Evolutionary conservation across 2,888 invertebrate genomes (phyloP), one percentile per base, ranked within the genome.

Genomic region (Melanophora roralis): DNA sequence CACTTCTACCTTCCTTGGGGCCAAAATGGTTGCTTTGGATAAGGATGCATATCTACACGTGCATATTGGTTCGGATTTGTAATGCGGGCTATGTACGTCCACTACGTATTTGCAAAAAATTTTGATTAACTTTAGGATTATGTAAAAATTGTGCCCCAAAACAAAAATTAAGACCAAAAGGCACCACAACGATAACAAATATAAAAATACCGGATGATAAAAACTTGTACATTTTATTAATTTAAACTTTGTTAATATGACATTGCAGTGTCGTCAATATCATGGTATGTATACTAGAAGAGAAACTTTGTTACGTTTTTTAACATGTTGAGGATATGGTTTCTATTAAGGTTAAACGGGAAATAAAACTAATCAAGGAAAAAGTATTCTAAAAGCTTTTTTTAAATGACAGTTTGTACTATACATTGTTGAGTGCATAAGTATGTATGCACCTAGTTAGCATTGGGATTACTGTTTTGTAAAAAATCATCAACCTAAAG

Each of bases 1-100:
- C 14, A 1, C 43, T 76, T 82, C 62, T 53, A 74, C 34, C 40
- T 43, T 67, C 87, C 86, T 27, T 81, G 81, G 1, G 86, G 83
- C 87, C 94, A 94, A 78, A 93, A 91, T 32, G 93, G 92, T 51
- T 92, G 92, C 0, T 92, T 91, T 0, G 93, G 92, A 85, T 90
- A 92, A 1, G 91, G 92, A 11, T 85, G 78, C 84, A 87, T 88
- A 92, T 90, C 79, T 1, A 82, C 90, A 40, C 93, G 92, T 1
- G 91, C 92, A 82, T 92, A 91, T 21, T 91, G 91, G 86, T 93
- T 91, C 0, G 92, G 90, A 84, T 93, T 92, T 82, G 94, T 92
- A 7, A 94, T 92, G 72, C 93, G 91, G 86, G 95, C 95, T 82
- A 95, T 93, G 93, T 91, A 83, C 92, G 92, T 40, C 90, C 91